Percentiles rank a stretch among this genome's conserved stretches.
Evolutionary conservation across 2,888 invertebrate species (phyloP).

Genomic region (Syritta pipiens): DNA sequence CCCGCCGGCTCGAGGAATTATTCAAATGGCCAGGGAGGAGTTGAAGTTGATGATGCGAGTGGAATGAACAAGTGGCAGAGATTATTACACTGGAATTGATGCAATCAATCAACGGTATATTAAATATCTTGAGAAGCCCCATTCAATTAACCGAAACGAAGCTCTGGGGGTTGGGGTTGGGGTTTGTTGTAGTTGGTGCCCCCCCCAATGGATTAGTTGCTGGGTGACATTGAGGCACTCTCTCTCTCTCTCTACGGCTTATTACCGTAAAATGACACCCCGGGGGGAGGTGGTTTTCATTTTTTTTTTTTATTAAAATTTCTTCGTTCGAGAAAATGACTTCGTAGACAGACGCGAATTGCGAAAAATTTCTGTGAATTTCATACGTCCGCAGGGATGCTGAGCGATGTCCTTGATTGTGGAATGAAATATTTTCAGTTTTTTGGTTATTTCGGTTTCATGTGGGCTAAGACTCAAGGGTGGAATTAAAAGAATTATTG

Average conservation of each 20-base stretch:
- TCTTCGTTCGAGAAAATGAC: slow-evolving; percentile 19
- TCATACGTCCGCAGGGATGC: slow-evolving; percentile 24
- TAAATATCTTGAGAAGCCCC: slow-evolving; percentile 31
- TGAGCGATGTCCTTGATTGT: neutral
- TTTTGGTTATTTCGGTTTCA: slow-evolving; percentile 17
- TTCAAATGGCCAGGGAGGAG: slow-evolving; percentile 49
- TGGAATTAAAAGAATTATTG: slow-evolving; percentile 29
- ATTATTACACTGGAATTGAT: slow-evolving; percentile 42
- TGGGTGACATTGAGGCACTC: slow-evolving; percentile 7
- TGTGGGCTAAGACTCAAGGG: slow-evolving; percentile 11
- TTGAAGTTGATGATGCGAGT: slow-evolving; percentile 43
- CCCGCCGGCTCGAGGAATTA: slow-evolving; percentile 35
- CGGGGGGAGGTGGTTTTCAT: no score
- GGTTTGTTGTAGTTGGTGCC: neutral
- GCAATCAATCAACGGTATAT: slow-evolving; percentile 58
- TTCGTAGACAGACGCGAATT: slow-evolving; percentile 13
- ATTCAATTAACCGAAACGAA: slow-evolving; percentile 49
- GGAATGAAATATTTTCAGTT: slow-evolving; percentile 6
- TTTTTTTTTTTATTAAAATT: slow-evolving; percentile 53
- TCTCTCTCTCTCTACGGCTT: slow-evolving; percentile 4
- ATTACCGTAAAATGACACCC: slow-evolving; percentile 21
- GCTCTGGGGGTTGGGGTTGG: neutral
- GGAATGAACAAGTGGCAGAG: slow-evolving; percentile 44
- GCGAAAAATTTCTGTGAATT: slow-evolving; percentile 18
- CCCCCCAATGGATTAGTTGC: slow-evolving; percentile 21